Base-by-base conservation (phyloP, 2,113 vertebrate species). In the Alligator mississippiensis region DNA sequence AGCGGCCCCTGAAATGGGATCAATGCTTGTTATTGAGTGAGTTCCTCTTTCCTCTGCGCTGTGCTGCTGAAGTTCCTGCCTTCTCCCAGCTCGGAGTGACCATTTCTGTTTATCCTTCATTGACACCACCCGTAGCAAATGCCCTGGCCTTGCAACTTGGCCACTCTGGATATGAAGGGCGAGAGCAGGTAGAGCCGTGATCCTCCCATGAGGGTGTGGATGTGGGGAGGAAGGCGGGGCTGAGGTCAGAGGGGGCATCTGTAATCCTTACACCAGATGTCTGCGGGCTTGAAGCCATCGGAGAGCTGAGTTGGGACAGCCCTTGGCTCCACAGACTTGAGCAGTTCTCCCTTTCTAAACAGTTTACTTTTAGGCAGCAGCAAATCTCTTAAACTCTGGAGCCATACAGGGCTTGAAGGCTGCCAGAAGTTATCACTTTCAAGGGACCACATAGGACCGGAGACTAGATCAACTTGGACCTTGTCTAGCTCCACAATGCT, bases 91-190 rank as follows among this genome's bases (percentile, higher is more conserved):
- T 27, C 28, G 7, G 17, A 21, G 47, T 54, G 72, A 4, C 24
- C 22, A 6, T 34, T 8, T 13, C 38, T 38, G 22, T 38, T 38
- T 70, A 3, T 9, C 16, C 30, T 6, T 9, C 66, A 21, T 17
- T n/a, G 66, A 34, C 30, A 15, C 21, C n/a, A 17, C 11, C 19
- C 30, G 16, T 18, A 74, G 19, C 22, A 22, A 5, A 64, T 25
- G 6, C 63, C 68, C 75, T 54, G 1, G 24, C 1, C 18, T 58
- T 0, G 0, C 7, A 1, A 77, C 13, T 54, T 22, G 21, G 18
- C n/a, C n/a, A 18, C n/a, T 38, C 21, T 34, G 21, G 38, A 2
- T 22, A 21, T 38, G 30, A 38, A 76, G 38, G 15, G 25, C 9
- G 3, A 59, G n/a, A 30, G 19, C n/a, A 17, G 9, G 66, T 15